These are phyloP conservation scores for Gouania willdenowi DNA, from an alignment of 2,797 vertebrate species.

Conservation along the genomic window DNA sequence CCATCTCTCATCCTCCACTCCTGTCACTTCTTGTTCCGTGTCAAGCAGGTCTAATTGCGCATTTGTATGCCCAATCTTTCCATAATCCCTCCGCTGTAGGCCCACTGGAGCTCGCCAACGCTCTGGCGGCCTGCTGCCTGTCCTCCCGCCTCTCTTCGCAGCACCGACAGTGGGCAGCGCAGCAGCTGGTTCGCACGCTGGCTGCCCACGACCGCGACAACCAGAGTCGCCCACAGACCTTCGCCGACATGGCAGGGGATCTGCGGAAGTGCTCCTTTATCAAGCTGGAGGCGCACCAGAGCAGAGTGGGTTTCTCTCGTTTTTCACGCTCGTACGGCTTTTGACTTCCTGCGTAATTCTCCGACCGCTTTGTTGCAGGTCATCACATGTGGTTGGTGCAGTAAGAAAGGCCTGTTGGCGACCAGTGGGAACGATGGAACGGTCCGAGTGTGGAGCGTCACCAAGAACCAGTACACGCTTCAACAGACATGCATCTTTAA, in stretches of 20 bases:
- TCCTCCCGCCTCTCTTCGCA: slow-evolving; percentile 95
- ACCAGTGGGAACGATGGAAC: slow-evolving; percentile 96
- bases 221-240: slow-evolving; percentile 88
- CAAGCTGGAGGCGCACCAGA: slow-evolving; percentile 95
- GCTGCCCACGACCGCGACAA: slow-evolving; percentile 96
- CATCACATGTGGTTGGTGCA: slow-evolving; percentile 90
- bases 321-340: neutral
- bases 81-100: slow-evolving; percentile 93
- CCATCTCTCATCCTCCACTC: slow-evolving; percentile 41
- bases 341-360: no score
- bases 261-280: slow-evolving; percentile 91
- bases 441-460: slow-evolving; percentile 92
- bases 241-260: slow-evolving; percentile 94
- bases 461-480: slow-evolving; percentile 91
- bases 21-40: slow-evolving; percentile 79
- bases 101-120: slow-evolving; percentile 97
- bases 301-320: slow-evolving; percentile 29
- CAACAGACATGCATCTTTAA: slow-evolving; percentile 96
- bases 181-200: slow-evolving; percentile 93
- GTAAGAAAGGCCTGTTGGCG: slow-evolving; percentile 88
- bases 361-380: slow-evolving; percentile 75
- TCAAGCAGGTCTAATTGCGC: slow-evolving; percentile 89
- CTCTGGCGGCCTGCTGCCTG: slow-evolving; percentile 96
- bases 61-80: slow-evolving; percentile 90
- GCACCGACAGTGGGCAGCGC: slow-evolving; percentile 97